Evolutionary conservation across 2,113 vertebrate genomes (phyloP).

Genomic region (Lepidothrix coronata): DNA sequence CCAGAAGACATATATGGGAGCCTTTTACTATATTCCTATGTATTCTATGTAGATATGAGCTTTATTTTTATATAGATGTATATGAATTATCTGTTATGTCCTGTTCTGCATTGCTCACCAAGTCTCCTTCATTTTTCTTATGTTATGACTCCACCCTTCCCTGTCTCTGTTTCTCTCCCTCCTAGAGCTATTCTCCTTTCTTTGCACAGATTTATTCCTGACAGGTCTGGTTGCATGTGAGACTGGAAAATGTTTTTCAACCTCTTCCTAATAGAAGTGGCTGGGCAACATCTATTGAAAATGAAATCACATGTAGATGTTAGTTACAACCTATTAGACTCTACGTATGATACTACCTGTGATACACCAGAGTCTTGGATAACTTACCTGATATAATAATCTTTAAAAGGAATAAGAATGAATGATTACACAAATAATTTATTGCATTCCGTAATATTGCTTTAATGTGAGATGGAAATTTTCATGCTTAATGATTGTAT

Average conservation of each 20-base stretch:
- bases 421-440: background rate
- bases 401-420: background rate
- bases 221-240: background rate
- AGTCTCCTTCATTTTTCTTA: background rate
- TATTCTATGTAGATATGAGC: background rate
- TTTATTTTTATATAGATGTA: conserved; percentile 25
- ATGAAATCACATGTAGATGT: background rate
- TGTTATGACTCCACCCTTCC: background rate
- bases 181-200: background rate
- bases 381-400: background rate
- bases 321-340: background rate
- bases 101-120: background rate
- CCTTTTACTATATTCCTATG: background rate
- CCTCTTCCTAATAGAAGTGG: background rate
- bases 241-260: background rate
- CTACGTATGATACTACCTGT: background rate
- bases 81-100: background rate
- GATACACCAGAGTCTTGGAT: background rate
- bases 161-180: background rate
- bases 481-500: background rate
- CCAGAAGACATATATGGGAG: background rate
- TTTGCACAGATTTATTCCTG: background rate
- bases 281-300: background rate
- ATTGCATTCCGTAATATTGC: background rate
- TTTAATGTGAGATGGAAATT: background rate